Conservation (phyloP, 2,113 vertebrate genomes). For the Aythya baeri region DNA sequence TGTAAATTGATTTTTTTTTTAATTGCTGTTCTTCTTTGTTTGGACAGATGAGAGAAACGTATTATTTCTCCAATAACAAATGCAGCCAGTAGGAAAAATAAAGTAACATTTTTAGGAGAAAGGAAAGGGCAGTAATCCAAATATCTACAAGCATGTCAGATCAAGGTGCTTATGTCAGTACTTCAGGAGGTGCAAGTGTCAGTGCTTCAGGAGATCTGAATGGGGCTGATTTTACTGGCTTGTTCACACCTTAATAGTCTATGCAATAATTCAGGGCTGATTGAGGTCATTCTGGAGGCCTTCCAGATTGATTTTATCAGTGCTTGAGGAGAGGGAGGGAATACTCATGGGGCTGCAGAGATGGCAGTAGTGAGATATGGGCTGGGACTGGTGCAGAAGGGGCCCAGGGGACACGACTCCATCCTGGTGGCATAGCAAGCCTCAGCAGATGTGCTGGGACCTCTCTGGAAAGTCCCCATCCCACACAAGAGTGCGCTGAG, state of each 20-base stretch:
- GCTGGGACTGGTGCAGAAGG: background rate
- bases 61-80: background rate
- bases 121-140: background rate
- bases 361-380: background rate
- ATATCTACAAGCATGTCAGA: background rate
- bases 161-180: background rate
- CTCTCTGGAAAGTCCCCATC: background rate
- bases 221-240: background rate
- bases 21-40: background rate
- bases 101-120: background rate
- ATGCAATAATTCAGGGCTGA: background rate
- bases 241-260: background rate
- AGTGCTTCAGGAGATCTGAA: background rate
- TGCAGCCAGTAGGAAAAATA: background rate
- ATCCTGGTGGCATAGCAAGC: background rate
- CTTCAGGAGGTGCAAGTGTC: background rate
- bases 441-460: background rate
- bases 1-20: background rate
- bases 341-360: background rate
- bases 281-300: fast-evolving
- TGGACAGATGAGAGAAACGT: background rate
- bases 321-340: background rate
- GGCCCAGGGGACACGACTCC: background rate
- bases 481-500: background rate
- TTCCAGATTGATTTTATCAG: background rate